Evolutionary conservation across 2,113 vertebrate species (phyloP), one percentile per base, ranked within the genome.

Genomic region (Ceuthmochares aereus): DNA sequence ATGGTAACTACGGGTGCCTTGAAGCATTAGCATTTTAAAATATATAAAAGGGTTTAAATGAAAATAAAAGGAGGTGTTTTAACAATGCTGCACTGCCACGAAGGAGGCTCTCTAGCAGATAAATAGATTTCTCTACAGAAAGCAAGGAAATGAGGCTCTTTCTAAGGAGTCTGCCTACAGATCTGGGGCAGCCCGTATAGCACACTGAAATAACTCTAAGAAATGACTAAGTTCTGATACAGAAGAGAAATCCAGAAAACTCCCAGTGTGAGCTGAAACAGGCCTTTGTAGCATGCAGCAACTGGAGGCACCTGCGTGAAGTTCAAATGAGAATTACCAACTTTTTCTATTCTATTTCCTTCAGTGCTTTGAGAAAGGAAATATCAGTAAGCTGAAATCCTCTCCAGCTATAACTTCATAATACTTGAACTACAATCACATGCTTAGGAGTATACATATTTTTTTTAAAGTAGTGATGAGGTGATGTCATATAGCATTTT

Each of bases 41-140:
- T 51, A 47, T 66, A 72, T 58, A 29, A 94, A 89, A 94, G 59
- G n/a, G 47, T 82, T 93, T 79, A 95, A 95, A 77, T 43, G 9
- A 93, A 90, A 95, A 94, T 84, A 90, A 93, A 96, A 49, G 52
- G 84, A 95, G 27, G 85, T 59, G 30, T 80, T 79, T 89, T 92
- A 94, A 87, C 78, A 94, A 73, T 51, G 66, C 30, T 13, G 17
- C 16, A 18, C 13, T 17, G 69, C 25, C 43, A 59, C 10, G 47
- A 89, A 92, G 34, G 49, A 2, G 3, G 10, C 27, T 58, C 23
- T 69, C 85, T 6, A 4, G 34, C 37, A 94, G 70, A 54, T 68
- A 75, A 87, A 84, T 10, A 63, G 51, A 49, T 81, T 77, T 89
- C 63, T 14, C 67, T 54, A 25, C 68, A 66, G 42, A 92, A 63